Evolutionary conservation across 2,113 vertebrate genomes (phyloP).

Genomic region (Pipra filicauda): DNA sequence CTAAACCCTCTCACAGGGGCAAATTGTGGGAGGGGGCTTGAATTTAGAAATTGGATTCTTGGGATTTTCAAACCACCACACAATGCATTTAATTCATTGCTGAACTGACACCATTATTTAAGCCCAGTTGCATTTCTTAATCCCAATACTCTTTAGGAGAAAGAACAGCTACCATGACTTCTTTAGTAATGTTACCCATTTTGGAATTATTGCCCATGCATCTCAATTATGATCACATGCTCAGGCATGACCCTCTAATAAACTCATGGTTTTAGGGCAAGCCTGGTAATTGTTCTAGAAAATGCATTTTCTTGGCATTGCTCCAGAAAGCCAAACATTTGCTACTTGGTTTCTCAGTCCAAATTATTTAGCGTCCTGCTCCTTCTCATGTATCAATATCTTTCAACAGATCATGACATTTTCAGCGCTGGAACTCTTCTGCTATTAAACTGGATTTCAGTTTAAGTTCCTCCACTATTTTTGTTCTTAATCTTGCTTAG

Average conservation of each 20-base stretch:
- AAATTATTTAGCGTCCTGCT: neutral
- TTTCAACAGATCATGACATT: neutral
- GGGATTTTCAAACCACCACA: too few species aligned
- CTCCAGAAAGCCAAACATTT: neutral
- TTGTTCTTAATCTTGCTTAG: neutral
- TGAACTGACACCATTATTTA: neutral
- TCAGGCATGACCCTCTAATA: neutral
- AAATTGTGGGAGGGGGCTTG: too few species aligned
- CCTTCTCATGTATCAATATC: neutral
- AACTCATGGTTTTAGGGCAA: neutral
- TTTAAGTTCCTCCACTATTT: neutral
- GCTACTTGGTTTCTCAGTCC: neutral
- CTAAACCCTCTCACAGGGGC: too few species aligned
- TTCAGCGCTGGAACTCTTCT: neutral
- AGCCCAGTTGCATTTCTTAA: neutral
- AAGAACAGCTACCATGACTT: neutral
- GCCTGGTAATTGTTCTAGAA: neutral
- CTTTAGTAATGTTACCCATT: neutral
- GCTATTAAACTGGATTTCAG: neutral
- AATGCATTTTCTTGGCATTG: neutral
- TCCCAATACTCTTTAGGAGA: neutral
- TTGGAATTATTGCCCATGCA: neutral
- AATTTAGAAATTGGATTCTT: too few species aligned
- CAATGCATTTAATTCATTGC: neutral
- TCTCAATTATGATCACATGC: neutral